Evolutionary conservation across 2,113 vertebrate genomes (phyloP), one percentile per base, ranked within the genome.

Genomic region (Hippoglossus stenolepis): DNA sequence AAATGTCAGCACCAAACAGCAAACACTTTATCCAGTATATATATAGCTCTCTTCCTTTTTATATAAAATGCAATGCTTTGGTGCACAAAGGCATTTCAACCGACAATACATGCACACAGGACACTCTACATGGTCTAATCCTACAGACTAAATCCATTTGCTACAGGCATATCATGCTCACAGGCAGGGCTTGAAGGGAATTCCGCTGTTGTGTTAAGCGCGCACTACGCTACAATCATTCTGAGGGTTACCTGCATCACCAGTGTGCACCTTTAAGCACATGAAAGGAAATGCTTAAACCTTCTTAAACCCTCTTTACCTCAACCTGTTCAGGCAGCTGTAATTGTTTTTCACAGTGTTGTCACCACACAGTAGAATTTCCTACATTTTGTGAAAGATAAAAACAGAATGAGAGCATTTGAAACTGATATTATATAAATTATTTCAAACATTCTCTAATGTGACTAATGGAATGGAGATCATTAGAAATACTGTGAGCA

Each of bases 221-320:
- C 54, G 13, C 65, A 51, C 21, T 45, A 57, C 64, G 53, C 61
- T 20, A 43, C 58, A 74, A 56, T 68, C 59, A 77, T 75, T 69
- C 70, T 47, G 53, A 65, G 51, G 70, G 70, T 72, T 81, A 75
- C 71, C 70, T 81, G 67, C 63, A 73, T 75, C 71, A 15, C 65
- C 65, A 67, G 63, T 54, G 64, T 45, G 60, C 62, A 60, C 74
- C 68, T 81, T 84, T 56, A 49, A 70, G 59, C 54, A 83, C 59
- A 80, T 65, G 54, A 81, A 78, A 80, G 63, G 45, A 78, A 73
- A 35, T 49, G 57, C 26, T 65, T 66, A 83, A 80, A 74, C 65
- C 40, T 18, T 64, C 31, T 60, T 45, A 73, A 79, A 9, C 45
- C 38, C 71, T 43, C 61, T 45, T 61, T 53, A 28, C 59, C 70